Evolutionary conservation across 1,140 invertebrate species (phyloP).

Genomic region (Drosophila auraria): DNA sequence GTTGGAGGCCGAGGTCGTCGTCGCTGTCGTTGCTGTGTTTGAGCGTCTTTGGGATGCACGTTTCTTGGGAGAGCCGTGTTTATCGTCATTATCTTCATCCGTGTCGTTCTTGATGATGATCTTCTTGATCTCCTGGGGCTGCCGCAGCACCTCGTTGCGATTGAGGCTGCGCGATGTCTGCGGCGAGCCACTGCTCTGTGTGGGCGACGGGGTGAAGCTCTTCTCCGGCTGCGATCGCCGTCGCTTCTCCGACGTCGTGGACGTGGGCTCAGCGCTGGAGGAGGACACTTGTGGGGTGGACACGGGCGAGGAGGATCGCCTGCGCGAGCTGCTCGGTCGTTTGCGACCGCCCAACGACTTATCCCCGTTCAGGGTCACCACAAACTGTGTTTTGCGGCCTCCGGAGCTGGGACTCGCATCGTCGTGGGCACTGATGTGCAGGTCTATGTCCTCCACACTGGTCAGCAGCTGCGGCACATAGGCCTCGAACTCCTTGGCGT

Average conservation of each 20-base stretch:
- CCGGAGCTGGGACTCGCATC: conserved; percentile 35
- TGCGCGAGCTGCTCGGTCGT: conserved; percentile 28
- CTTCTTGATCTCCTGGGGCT: conserved; percentile 80
- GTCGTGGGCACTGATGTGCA: conserved; percentile 58
- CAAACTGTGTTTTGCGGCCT: conserved; percentile 86
- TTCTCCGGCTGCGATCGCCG: conserved; percentile 48
- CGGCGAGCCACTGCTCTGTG: conserved; percentile 67
- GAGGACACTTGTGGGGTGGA: conserved; percentile 68
- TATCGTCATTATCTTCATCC: conserved; percentile 66
- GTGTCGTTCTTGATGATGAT: conserved; percentile 80
- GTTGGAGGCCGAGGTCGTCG: conserved; percentile 22
- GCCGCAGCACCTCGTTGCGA: conserved; percentile 67
- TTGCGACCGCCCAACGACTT: conserved; percentile 42
- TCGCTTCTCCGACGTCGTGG: conserved; percentile 51
- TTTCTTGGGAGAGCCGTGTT: conserved; percentile 41
- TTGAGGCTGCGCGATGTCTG: conserved; percentile 64
- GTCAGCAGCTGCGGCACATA: conserved; percentile 63
- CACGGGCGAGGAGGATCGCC: conserved; percentile 51
- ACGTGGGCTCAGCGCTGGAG: conserved; percentile 67
- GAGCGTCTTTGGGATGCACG: conserved; percentile 37
- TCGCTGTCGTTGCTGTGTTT: too few relatives aligned
- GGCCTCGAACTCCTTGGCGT: conserved; percentile 26
- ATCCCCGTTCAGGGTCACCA: conserved; percentile 88
- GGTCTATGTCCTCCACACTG: conserved; percentile 45
- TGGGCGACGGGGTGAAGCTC: conserved; percentile 63